These are phyloP conservation scores for Drosophila pseudotalamancana DNA, from an alignment of 2,888 invertebrate genomes.

Conservation along the genomic window DNA sequence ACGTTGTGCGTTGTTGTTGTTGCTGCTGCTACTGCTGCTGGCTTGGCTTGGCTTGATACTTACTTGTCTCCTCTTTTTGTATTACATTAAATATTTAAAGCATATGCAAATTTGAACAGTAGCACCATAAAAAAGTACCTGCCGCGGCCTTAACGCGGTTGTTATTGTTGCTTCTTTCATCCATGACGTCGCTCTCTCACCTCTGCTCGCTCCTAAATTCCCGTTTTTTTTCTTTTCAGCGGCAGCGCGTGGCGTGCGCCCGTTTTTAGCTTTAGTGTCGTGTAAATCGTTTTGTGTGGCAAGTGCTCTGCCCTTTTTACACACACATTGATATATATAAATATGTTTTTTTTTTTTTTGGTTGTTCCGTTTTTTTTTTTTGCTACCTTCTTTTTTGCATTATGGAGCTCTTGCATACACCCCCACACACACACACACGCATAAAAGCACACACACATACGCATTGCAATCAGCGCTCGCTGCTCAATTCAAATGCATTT, in stretches of 20 bases:
- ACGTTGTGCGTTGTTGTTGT: constrained; percentile 45
- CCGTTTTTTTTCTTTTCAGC: constrained; percentile 15
- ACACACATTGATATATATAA: neutral
- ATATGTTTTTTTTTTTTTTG: constrained; percentile 22
- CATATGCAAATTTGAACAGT: constrained; percentile 79
- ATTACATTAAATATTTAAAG: constrained; percentile 80
- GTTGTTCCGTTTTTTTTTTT: constrained; percentile 45
- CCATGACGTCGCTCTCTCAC: constrained; percentile 48
- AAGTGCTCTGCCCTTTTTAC: constrained; percentile 61
- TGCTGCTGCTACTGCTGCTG: constrained; percentile 16
- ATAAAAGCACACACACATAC: constrained; percentile 10
- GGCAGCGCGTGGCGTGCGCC: constrained; percentile 48
- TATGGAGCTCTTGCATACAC: constrained; percentile 41
- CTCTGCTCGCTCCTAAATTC: constrained; percentile 18
- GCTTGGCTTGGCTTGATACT: constrained; percentile 26
- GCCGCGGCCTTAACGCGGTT: constrained; percentile 56
- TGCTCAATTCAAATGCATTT: constrained; percentile 76
- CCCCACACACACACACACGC: constrained; percentile 4
- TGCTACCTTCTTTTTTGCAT: constrained; percentile 42
- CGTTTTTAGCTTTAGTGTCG: constrained; percentile 70
- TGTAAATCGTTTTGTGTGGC: constrained; percentile 76
- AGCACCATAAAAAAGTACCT: constrained; percentile 68
- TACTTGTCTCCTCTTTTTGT: constrained; percentile 67
- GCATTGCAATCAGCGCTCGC: constrained; percentile 45
- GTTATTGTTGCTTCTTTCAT: constrained; percentile 45